phyloP scores from a whole-genome alignment of 2,797 vertebrate genomes.

The Emydoidea blandingii region DNA sequence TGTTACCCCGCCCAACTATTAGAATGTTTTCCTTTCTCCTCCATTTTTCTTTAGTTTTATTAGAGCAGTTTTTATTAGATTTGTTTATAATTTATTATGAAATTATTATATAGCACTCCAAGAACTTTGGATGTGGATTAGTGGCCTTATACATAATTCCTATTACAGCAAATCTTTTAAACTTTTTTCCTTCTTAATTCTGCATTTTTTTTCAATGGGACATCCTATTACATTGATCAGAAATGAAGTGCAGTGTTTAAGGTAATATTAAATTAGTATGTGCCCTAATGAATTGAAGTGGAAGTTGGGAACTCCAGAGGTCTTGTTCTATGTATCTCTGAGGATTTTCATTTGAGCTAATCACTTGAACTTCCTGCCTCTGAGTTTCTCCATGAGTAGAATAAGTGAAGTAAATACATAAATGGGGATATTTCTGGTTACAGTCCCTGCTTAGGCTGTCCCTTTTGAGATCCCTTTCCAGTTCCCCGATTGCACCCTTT shows the following conservation, averaged over 20 bases:
- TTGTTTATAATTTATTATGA: background rate
- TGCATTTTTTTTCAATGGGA: background rate
- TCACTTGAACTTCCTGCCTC: background rate
- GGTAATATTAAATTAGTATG: background rate
- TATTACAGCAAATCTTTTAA: background rate
- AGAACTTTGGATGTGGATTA: background rate
- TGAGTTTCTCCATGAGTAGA: background rate
- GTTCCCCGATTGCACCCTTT: background rate
- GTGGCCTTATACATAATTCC: background rate
- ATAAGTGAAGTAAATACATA: background rate
- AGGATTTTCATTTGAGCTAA: background rate
- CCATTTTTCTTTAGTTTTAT: background rate
- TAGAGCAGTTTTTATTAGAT: background rate
- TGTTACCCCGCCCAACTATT: background rate
- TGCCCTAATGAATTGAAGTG: background rate
- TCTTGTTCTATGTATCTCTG: background rate
- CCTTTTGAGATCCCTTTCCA: background rate
- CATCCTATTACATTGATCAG: background rate
- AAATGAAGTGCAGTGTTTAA: background rate
- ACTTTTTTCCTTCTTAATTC: background rate
- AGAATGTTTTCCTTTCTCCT: background rate
- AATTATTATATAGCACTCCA: background rate
- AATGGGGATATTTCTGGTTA: background rate
- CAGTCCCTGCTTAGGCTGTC: background rate
- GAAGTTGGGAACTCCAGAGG: accelerated